Conservation (phyloP, 2,113 vertebrate genomes). For the Prunella fulvescens region DNA sequence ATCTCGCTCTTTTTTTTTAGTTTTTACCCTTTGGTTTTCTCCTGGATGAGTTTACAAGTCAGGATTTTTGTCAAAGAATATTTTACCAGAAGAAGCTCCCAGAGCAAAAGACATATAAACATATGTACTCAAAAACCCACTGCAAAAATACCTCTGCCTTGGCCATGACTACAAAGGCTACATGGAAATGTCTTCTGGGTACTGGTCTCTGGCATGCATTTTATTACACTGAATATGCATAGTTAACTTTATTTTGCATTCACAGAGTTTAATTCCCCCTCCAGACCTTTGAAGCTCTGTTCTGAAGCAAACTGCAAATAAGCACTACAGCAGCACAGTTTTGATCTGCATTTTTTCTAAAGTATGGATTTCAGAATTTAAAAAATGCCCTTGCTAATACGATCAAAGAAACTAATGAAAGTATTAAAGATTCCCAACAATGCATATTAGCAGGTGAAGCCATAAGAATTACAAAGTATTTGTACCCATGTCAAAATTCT, state of each 20-base stretch:
- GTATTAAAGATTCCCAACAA: not conserved
- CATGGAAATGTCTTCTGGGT: not conserved
- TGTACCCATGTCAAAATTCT: not conserved
- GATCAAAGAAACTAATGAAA: not conserved
- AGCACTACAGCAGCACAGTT: not conserved
- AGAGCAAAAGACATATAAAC: not conserved
- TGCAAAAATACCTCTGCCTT: slow-evolving; percentile 19
- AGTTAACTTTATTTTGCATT: slow-evolving; percentile 38
- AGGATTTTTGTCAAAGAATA: not conserved
- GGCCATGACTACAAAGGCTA: not conserved
- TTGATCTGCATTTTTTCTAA: not conserved
- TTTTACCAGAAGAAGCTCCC: not conserved
- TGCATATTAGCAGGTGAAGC: not conserved
- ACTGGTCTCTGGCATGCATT: not conserved
- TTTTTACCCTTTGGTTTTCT: not conserved
- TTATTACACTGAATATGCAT: slow-evolving; percentile 6
- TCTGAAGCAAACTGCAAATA: slow-evolving; percentile 21
- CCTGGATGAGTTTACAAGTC: not conserved
- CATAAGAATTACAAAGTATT: not conserved
- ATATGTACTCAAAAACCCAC: not conserved
- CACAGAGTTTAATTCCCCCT: slow-evolving; percentile 4
- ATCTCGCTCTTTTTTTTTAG: not conserved
- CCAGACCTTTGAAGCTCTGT: slow-evolving; percentile 6
- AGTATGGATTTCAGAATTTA: not conserved
- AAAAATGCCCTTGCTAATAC: not conserved